Conservation (phyloP, 2,888 invertebrate genomes). For the Nomada lathburiana region DNA sequence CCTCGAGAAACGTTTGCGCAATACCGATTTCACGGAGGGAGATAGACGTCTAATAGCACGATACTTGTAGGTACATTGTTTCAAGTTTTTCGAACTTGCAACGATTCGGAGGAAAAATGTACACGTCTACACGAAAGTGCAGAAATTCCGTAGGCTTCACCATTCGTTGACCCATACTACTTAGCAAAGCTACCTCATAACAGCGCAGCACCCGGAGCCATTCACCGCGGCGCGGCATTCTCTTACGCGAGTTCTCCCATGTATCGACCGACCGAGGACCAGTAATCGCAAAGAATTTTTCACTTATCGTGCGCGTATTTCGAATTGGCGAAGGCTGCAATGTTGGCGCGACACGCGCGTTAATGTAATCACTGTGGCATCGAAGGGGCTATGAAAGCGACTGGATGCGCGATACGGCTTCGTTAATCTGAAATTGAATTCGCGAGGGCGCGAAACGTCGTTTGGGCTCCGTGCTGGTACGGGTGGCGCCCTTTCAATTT, state of each 20-base stretch:
- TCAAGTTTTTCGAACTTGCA: not conserved
- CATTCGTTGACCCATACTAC: slow-evolving; percentile 3
- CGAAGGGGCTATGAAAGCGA: slow-evolving; percentile 73
- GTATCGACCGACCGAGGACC: not conserved
- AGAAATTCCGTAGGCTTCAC: not conserved
- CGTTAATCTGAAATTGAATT: slow-evolving; percentile 81
- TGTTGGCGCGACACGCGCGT: slow-evolving; percentile 52
- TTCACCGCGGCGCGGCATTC: not conserved
- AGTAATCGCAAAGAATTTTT: not conserved
- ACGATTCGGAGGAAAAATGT: not conserved
- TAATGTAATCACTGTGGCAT: slow-evolving; percentile 76
- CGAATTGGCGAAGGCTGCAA: not conserved
- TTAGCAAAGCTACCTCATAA: not conserved
- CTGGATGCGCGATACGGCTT: slow-evolving; percentile 75
- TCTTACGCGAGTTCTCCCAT: not conserved
- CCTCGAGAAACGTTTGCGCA: slow-evolving; percentile 29
- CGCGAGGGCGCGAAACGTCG: slow-evolving; percentile 34
- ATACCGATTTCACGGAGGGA: slow-evolving; percentile 8
- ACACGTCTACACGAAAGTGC: too few relatives aligned
- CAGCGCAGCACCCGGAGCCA: too few relatives aligned
- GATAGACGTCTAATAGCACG: not conserved
- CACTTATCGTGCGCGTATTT: not conserved
- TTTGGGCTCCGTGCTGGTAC: slow-evolving; percentile 27
- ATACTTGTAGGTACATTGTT: not conserved
- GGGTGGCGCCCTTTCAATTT: slow-evolving; percentile 65